phyloP scores from a whole-genome alignment of 1,140 invertebrate genomes.

The Caenorhabditis briggsae region DNA sequence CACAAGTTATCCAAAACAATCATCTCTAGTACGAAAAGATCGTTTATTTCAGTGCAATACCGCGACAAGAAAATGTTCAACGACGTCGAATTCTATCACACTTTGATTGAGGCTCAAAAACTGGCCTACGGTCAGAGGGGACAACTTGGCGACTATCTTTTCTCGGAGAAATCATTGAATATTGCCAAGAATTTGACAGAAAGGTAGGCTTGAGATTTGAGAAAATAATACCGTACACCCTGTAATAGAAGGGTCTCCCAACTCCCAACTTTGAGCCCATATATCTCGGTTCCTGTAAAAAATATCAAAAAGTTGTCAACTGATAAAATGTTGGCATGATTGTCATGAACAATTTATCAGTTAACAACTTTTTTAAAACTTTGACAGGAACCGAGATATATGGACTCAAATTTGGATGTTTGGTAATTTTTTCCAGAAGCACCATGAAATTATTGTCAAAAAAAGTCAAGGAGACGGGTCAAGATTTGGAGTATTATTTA shows the following conservation, averaged over 20 bases:
- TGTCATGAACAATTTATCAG: no score
- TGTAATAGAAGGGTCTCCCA: no score
- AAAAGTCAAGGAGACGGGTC: conserved; percentile 51
- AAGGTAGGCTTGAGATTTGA: neutral
- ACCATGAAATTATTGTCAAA: conserved; percentile 57
- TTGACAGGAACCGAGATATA: no score
- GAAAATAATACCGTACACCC: no score
- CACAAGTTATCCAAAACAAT: neutral
- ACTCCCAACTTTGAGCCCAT: no score
- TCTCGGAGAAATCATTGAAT: neutral
- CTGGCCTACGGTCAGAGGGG: conserved; percentile 84
- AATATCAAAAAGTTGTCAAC: no score
- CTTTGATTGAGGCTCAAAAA: conserved; percentile 90
- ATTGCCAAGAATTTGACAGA: conserved; percentile 22
- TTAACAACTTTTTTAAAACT: no score
- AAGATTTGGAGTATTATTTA: conserved; percentile 33
- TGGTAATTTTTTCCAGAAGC: conserved; percentile 10
- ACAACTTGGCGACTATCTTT: conserved; percentile 26
- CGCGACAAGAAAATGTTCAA: conserved; percentile 43
- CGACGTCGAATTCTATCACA: conserved; percentile 80
- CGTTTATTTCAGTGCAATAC: conserved; percentile 35
- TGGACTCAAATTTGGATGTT: no score
- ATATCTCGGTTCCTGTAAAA: no score
- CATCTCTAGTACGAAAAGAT: no score
- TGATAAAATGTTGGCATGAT: no score